phyloP scores from a whole-genome alignment of 2,797 vertebrate species.

The Vipera latastei region DNA sequence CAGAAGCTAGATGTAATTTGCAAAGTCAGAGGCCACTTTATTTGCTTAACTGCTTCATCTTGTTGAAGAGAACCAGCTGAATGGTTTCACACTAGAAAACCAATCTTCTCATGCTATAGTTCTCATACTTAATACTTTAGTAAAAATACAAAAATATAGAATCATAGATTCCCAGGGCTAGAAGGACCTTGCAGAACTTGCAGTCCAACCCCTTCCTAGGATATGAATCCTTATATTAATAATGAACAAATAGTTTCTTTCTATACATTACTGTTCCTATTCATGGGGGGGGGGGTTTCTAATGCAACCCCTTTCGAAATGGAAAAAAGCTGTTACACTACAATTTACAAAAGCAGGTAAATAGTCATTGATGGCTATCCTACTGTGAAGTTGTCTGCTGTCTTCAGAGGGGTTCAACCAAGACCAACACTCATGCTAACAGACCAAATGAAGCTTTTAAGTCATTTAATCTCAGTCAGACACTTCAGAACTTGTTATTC shows the following conservation, averaged over 20 bases:
- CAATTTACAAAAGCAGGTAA: background rate
- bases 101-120: background rate
- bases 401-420: constrained; percentile 9
- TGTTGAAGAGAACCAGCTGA: background rate
- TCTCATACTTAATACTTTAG: background rate
- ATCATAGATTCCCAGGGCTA: background rate
- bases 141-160: background rate
- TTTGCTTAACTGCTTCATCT: background rate
- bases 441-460: constrained; percentile 27
- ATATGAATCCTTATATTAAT: background rate
- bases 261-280: background rate
- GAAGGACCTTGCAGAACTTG: background rate
- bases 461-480: constrained; percentile 12
- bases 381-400: constrained; percentile 15
- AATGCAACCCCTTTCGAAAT: background rate
- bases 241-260: background rate
- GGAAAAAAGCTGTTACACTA: background rate
- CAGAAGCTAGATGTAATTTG: background rate
- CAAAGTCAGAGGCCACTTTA: background rate
- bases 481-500: constrained; percentile 12
- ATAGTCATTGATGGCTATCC: background rate
- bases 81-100: background rate
- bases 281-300: background rate
- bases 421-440: constrained; percentile 18
- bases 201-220: background rate